These are phyloP conservation scores for Marmota flaviventris DNA, from an alignment of 2,113 vertebrate species.

Conservation along the genomic window DNA sequence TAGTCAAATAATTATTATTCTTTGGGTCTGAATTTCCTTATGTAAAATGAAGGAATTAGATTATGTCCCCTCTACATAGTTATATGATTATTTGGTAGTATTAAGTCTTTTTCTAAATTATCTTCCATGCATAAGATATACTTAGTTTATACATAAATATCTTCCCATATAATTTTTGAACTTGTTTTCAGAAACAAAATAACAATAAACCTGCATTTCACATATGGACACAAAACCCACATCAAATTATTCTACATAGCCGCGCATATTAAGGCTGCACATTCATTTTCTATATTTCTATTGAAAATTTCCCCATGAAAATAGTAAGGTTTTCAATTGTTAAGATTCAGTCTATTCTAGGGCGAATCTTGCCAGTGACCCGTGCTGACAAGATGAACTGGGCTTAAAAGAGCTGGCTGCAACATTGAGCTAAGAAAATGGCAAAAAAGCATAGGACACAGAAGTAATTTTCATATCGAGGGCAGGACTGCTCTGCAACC, in stretches of 20 bases:
- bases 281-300: not conserved
- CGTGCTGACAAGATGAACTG: too few species aligned
- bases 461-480: too few species aligned
- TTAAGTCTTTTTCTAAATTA: not conserved
- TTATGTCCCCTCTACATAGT: not conserved
- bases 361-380: too few species aligned
- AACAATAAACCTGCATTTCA: not conserved
- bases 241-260: not conserved
- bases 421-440: too few species aligned
- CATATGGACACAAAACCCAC: not conserved
- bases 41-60: not conserved
- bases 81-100: not conserved
- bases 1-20: not conserved
- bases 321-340: slow-evolving; percentile 1
- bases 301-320: not conserved
- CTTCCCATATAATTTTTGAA: not conserved
- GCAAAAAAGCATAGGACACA: too few species aligned
- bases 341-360: not conserved
- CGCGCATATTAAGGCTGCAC: not conserved
- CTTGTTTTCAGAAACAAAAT: not conserved
- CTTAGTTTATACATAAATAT: not conserved
- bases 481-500: too few species aligned
- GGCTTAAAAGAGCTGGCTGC: too few species aligned
- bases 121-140: not conserved
- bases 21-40: not conserved